Base-by-base conservation (phyloP, 1,140 invertebrate species). In the Listronotus oregonensis region DNA sequence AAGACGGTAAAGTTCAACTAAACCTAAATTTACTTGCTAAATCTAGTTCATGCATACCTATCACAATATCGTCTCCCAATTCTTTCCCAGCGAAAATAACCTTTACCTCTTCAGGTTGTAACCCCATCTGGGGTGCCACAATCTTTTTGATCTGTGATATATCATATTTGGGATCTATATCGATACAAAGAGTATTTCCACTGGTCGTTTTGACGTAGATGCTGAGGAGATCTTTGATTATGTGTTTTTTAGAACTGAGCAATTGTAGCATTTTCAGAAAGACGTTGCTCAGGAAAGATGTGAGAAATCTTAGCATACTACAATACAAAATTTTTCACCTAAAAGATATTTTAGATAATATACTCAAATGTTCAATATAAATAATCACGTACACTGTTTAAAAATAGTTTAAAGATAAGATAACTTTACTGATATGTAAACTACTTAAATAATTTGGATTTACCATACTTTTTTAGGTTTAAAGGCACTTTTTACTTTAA, bases 61-160 rank as follows among this genome's bases (percentile, higher is more conserved):
- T 85, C 40, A 86, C 83, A 11, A 86, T 87, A 10, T 87, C 85
- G 79, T 93, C 88, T 60, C 87, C 85, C 0, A 94, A 77, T 75
- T 93, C 90, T 79, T 92, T 93, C 12, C 92, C 92, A 46, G 91
- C 91, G 79, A 94, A 91, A 75, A 94, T 93, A 44, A 94, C 91
- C 77, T 90, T 90, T 3, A 93, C 81, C 73, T 93, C 88, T 17
- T 90, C 84, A 1, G 88, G 84, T 43, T 84, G 76, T 50, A 90
- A 80, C 0, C 88, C 88, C 47, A 92, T 79, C 75, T 86, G 83
- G 3, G 87, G 85, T 0, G 88, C 88, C 8, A 93, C 83, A 43
- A 87, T 77, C 77, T 90, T 84, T 77, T 92, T 92, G 0, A 93
- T 84, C 69, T 90, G 86, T 70, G 84, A 83, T 18, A 93, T 87